phyloP scores from a whole-genome alignment of 2,797 vertebrate species.

The Eulemur albifrons region DNA sequence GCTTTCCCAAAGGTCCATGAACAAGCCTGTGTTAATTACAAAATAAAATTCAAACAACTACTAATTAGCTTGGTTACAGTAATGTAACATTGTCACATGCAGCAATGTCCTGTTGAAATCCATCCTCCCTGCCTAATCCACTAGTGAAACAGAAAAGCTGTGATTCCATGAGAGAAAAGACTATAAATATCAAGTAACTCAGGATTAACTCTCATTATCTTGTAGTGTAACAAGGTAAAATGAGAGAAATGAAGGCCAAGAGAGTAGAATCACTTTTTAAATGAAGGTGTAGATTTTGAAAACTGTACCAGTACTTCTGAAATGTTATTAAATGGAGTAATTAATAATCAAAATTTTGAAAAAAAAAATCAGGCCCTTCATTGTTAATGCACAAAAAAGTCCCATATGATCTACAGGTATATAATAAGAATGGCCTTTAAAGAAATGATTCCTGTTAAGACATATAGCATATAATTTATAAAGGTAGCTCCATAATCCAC shows the following conservation, averaged over 20 bases:
- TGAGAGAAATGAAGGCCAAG: not conserved
- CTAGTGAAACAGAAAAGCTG: constrained; percentile 71
- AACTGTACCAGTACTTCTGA: not conserved
- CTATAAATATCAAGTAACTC: not conserved
- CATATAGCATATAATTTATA: not conserved
- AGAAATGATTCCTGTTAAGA: not conserved
- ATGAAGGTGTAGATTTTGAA: constrained; percentile 32
- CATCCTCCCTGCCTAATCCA: constrained; percentile 71
- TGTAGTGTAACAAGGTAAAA: constrained; percentile 30
- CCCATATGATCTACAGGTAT: not conserved
- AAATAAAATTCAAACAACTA: constrained; percentile 77
- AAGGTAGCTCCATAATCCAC: not conserved
- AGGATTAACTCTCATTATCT: constrained; percentile 31
- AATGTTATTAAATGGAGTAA: constrained; percentile 26
- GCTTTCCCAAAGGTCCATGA: constrained; percentile 77
- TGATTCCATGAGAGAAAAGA: not conserved
- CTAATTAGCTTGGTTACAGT: constrained; percentile 77
- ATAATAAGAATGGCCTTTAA: not conserved
- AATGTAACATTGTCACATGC: constrained; percentile 63
- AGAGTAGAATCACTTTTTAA: constrained; percentile 37
- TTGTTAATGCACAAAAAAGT: not conserved
- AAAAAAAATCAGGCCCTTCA: not conserved
- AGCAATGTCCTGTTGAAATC: constrained; percentile 80
- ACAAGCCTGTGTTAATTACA: constrained; percentile 81
- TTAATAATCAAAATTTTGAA: not conserved